Evolutionary conservation across 2,113 vertebrate species (phyloP), one percentile per base, ranked within the genome.

Genomic region (Microcebus jonahi): DNA sequence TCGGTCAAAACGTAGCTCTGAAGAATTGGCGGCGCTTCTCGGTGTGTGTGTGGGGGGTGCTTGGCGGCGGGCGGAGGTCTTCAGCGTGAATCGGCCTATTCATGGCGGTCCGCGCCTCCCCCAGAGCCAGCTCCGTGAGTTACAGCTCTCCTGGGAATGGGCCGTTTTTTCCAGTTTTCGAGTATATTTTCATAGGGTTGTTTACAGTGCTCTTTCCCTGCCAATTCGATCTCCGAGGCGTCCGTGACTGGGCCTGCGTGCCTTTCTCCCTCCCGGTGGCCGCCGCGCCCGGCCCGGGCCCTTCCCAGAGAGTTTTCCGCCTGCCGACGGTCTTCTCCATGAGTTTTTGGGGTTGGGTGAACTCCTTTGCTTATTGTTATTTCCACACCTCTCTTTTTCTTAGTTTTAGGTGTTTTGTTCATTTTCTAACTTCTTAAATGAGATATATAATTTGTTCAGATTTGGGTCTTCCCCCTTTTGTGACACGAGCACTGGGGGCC

Each of bases 361-460:
- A 15, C 68, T 17, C 13, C 4, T 82, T n/a, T 91, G 39, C 27
- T 48, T 42, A 9, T 27, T 15, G 1, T 48, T 23, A 2, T 9
- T 8, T 5, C n/a, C 31, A 2, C 0, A 27, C 10, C 6, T 39
- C 53, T 83, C 75, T 57, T 14, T 61, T 20, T 13, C 79, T n/a
- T 36, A 6, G 10, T 27, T 17, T 71, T 18, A 23, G 5, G 4
- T 48, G 42, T 45, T 45, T 45, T 29, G 11, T 11, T 68, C 53
- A 2, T 57, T 61, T 67, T 18, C 39, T 45, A 2, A 2, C 68
- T 75, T 92, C 87, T 42, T 31, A 71, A 53, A 20, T 21, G 8
- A 12, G 67, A 57, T 0, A 4, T 25, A 50, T 17, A 21, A 21
- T 20, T 50, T 5, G 1, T 20, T 3, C 3, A 29, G 3, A 0